These are phyloP conservation scores for Pilophorus perplexus DNA, from an alignment of 2,888 invertebrate genomes.

Conservation along the genomic window DNA sequence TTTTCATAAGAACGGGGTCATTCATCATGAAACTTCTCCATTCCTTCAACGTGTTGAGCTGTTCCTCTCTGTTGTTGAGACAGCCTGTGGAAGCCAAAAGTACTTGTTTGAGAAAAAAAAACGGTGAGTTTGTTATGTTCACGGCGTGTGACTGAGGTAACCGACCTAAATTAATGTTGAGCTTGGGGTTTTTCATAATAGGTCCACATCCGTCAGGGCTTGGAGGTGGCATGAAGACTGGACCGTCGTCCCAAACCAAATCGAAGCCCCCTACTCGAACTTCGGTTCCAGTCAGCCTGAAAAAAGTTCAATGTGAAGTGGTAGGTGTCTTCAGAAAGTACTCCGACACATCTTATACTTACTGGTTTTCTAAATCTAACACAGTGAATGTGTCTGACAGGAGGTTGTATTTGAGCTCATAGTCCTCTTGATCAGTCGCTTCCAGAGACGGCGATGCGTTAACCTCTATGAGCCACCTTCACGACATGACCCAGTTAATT, in stretches of 20 bases:
- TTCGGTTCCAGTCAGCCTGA: constrained; percentile 57
- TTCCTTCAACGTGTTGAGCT: constrained; percentile 48
- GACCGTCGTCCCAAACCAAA: constrained; percentile 59
- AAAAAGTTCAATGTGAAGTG: constrained; percentile 11
- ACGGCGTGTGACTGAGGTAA: too few species aligned
- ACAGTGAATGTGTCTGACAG: constrained; percentile 61
- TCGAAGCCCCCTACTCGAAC: constrained; percentile 61
- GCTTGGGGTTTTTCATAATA: constrained; percentile 36
- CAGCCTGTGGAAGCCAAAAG: too few species aligned
- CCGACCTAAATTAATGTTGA: constrained; percentile 48
- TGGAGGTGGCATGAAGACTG: constrained; percentile 52
- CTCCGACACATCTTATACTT: not conserved
- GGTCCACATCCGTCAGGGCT: constrained; percentile 47
- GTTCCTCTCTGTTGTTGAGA: constrained; percentile 51
- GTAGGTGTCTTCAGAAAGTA: not conserved
- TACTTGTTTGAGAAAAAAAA: too few species aligned
- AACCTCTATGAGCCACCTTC: constrained; percentile 61
- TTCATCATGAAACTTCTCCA: constrained; percentile 43
- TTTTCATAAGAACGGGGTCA: constrained; percentile 13
- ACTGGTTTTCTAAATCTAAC: constrained; percentile 57
- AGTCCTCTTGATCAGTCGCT: constrained; percentile 61
- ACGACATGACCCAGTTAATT: too few species aligned
- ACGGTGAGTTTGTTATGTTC: not conserved
- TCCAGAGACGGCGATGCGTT: constrained; percentile 62
- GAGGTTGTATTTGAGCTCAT: constrained; percentile 59